Base-by-base conservation (phyloP, 1,140 invertebrate species). In the Caenorhabditis inopinata region DNA sequence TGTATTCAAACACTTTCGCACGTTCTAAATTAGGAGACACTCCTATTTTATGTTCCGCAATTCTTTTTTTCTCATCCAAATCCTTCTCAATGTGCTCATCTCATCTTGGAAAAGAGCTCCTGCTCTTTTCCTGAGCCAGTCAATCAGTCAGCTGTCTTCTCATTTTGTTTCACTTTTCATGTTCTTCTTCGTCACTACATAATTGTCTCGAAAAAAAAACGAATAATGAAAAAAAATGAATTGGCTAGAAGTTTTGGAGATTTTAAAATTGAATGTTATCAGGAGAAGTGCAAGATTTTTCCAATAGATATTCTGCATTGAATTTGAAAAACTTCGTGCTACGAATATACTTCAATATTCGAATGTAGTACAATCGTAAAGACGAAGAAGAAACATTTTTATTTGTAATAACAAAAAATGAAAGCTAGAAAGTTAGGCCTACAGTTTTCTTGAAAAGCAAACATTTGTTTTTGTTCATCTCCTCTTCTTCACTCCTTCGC, bases 141-240 rank as follows among this genome's bases (percentile, higher is more conserved):
- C 27, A 12, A 12, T 38, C 58, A 21, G 58, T 68, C 58, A 68
- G 58, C 58, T 68, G 58, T 68, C 58, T 11, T 9, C 21, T 9
- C 32, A 12, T 58, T 58, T 14, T 32, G 51, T 58, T 58, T 58
- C 51, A 68, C 58, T 68, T 68, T 29, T 68, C 58, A 68, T 68
- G 32, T 68, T 58, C 51, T 21, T 29, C 32, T 58, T 58, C 51
- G 32, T 58, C 51, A 58, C 25, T 58, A 29, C 51, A 58, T 21
- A 2, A n/a, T 58, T n/a, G n/a, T n/a, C n/a, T n/a, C n/a, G n/a
- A n/a, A n/a, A n/a, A n/a, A n/a, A n/a, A n/a, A n/a, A n/a, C n/a
- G n/a, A n/a, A n/a, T n/a, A n/a, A n/a, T n/a, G n/a, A n/a, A n/a
- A n/a, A n/a, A n/a, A n/a, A n/a, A n/a, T n/a, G n/a, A n/a, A n/a